Evolutionary conservation across 2,888 invertebrate species (phyloP).

Genomic region (Apantesis nais): DNA sequence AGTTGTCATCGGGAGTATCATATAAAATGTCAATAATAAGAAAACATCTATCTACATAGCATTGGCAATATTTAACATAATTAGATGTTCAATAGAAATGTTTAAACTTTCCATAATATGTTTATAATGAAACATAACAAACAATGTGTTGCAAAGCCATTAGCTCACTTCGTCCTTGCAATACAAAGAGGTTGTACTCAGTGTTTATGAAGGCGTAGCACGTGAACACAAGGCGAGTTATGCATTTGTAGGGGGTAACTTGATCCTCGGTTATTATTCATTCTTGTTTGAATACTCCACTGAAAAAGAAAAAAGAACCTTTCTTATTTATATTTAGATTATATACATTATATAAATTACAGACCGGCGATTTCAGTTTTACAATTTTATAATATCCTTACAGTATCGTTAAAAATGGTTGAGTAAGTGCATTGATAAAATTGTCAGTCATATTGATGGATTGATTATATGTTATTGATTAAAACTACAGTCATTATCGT

Average conservation of each 20-base stretch:
- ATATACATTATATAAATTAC: no score
- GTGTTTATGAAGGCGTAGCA: not conserved
- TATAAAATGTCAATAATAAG: slow-evolving; percentile 7
- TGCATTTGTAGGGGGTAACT: slow-evolving; percentile 12
- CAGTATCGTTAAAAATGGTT: no score
- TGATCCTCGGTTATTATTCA: slow-evolving; percentile 23
- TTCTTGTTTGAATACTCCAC: slow-evolving; percentile 36
- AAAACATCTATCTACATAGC: slow-evolving; percentile 2
- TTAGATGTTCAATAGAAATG: slow-evolving; percentile 15
- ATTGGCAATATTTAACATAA: slow-evolving; percentile 7
- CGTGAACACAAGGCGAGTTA: slow-evolving; percentile 30
- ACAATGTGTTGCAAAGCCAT: slow-evolving; percentile 18
- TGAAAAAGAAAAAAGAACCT: slow-evolving; percentile 33
- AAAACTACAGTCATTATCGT: no score
- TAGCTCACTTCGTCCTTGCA: slow-evolving; percentile 16
- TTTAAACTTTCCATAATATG: slow-evolving; percentile 13
- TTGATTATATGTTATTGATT: no score
- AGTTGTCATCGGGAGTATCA: not conserved
- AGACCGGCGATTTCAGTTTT: no score
- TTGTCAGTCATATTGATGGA: no score
- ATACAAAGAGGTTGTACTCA: not conserved
- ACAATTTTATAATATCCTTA: no score
- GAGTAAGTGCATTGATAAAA: no score
- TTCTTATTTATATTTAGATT: no score
- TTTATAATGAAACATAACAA: slow-evolving; percentile 2